These are phyloP conservation scores for Trichechus manatus DNA, from an alignment of 2,113 vertebrate genomes.

Conservation along the genomic window DNA sequence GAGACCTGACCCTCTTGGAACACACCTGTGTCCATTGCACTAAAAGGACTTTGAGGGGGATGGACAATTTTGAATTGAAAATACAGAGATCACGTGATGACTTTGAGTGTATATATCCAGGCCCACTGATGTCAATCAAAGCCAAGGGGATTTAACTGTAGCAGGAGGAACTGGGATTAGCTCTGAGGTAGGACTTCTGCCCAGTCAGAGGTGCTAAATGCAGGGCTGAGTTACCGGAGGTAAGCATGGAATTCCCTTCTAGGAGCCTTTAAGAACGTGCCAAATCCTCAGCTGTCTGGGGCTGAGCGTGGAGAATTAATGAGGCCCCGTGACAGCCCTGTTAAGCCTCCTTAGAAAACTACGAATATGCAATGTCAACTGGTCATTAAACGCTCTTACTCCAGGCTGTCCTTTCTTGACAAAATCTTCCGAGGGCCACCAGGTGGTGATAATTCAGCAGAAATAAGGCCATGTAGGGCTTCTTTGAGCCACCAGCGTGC, in stretches of 20 bases:
- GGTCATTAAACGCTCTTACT: background rate
- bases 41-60: background rate
- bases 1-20: background rate
- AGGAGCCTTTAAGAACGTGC: background rate
- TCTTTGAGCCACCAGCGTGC: background rate
- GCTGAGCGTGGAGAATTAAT: conserved; percentile 8
- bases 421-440: conserved; percentile 19
- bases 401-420: background rate
- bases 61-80: background rate
- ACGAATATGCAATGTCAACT: background rate
- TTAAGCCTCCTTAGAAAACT: conserved; percentile 47
- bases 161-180: background rate
- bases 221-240: background rate
- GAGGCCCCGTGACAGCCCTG: background rate
- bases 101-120: background rate
- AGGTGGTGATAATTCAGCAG: conserved; percentile 61
- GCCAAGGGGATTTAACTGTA: background rate
- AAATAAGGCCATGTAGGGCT: background rate
- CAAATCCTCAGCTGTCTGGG: background rate
- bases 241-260: background rate
- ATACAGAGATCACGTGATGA: background rate
- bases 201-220: background rate
- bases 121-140: background rate
- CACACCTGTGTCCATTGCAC: background rate
- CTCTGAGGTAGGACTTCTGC: background rate